Percentiles rank a stretch among this genome's conserved stretches.
Conservation (phyloP, 2,797 vertebrate species). For the Mycteria americana region DNA sequence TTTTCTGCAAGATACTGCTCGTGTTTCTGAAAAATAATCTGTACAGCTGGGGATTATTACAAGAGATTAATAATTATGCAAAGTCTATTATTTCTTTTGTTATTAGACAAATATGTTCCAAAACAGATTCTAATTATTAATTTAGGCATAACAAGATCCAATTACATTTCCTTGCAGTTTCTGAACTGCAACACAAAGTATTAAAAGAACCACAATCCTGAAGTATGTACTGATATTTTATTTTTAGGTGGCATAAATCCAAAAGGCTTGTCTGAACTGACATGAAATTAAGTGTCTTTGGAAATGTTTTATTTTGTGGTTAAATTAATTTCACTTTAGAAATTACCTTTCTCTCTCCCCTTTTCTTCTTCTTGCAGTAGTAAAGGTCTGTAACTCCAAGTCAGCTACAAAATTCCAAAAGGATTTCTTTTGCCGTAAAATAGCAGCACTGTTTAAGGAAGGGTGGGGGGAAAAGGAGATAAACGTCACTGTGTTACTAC, state of each 20-base stretch:
- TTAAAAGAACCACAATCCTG: background rate
- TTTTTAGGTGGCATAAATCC: background rate
- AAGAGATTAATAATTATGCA: background rate
- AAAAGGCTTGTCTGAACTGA: background rate
- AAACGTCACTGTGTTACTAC: slow-evolving; percentile 28
- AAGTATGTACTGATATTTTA: background rate
- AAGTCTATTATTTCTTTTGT: background rate
- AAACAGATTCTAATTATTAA: background rate
- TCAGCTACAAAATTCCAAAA: background rate
- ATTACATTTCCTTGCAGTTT: background rate
- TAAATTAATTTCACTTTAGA: background rate
- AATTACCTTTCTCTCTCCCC: slow-evolving; percentile 9
- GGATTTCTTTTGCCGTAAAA: background rate
- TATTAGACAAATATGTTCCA: background rate
- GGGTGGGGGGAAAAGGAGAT: background rate
- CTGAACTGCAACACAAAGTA: background rate
- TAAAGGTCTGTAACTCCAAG: background rate
- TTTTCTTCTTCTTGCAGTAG: background rate
- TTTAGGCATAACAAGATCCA: background rate
- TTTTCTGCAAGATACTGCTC: background rate
- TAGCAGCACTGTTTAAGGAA: background rate
- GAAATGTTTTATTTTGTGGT: background rate
- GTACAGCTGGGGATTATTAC: background rate
- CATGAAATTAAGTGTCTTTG: background rate
- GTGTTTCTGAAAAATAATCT: slow-evolving; percentile 6